Evolutionary conservation across 2,888 invertebrate genomes (phyloP).

Genomic region (Nebria salina): DNA sequence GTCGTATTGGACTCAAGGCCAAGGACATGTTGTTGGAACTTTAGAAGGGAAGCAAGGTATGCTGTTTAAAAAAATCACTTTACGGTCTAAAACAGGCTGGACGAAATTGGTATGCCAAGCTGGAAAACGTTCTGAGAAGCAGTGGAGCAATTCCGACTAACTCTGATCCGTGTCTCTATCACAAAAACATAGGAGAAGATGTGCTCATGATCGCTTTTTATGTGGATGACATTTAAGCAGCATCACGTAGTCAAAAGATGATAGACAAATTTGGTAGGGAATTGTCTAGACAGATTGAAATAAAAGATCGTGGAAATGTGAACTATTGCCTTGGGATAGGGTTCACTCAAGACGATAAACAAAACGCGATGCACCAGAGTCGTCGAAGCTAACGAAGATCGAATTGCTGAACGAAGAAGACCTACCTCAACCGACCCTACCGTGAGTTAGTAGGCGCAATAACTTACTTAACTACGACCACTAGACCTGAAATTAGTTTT

Average conservation of each 20-base stretch:
- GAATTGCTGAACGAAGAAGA: background rate
- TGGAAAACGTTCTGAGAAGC: slow-evolving; percentile 48
- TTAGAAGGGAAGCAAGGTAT: slow-evolving; percentile 22
- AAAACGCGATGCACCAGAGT: slow-evolving; percentile 9
- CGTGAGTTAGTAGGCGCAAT: slow-evolving; percentile 25
- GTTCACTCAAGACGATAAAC: background rate
- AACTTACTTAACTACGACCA: too few species aligned
- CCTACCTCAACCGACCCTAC: slow-evolving; percentile 9
- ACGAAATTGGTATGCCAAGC: slow-evolving; percentile 20
- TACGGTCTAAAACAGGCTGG: too few species aligned
- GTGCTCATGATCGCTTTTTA: background rate
- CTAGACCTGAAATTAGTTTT: too few species aligned
- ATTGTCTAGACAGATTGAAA: background rate
- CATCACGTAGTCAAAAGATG: background rate
- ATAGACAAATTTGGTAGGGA: background rate
- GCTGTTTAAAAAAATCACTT: slow-evolving; percentile 32
- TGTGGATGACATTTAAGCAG: slow-evolving; percentile 20
- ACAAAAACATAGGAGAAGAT: background rate
- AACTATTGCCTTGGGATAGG: slow-evolving; percentile 22
- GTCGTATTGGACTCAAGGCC: too few species aligned
- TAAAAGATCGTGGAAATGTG: slow-evolving; percentile 16
- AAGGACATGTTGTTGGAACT: slow-evolving; percentile 21
- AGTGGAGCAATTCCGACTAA: too few species aligned
- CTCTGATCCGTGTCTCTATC: slow-evolving; percentile 21
- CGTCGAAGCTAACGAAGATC: background rate